Conservation (phyloP, 1,140 invertebrate genomes). For the Drusus annulatus region DNA sequence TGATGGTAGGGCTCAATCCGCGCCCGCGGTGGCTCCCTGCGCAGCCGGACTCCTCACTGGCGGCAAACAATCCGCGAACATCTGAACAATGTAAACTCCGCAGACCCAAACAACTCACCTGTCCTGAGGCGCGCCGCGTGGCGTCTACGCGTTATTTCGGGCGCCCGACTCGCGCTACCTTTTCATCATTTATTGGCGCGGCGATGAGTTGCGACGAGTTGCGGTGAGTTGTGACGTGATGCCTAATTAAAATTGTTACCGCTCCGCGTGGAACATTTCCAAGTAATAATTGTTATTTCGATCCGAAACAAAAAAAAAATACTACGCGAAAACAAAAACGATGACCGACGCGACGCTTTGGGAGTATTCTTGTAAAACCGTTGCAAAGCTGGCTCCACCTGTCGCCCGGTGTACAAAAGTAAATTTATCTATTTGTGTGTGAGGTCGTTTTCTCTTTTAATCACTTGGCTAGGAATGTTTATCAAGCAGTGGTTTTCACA, state of each 20-base stretch:
- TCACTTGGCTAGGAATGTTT: neutral
- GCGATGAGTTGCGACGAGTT: neutral
- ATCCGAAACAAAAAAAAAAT: constrained; percentile 4
- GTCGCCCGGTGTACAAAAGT: constrained; percentile 3
- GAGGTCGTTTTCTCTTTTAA: neutral
- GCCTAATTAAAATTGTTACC: constrained; percentile 28
- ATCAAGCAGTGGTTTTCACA: neutral
- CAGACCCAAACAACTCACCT: too few relatives aligned
- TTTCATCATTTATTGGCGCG: constrained; percentile 7
- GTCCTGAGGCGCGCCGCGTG: too few relatives aligned
- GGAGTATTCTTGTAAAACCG: constrained; percentile 3
- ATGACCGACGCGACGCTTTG: constrained; percentile 14
- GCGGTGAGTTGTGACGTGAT: neutral
- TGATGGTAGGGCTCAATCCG: too few relatives aligned
- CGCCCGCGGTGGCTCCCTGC: too few relatives aligned
- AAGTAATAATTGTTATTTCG: constrained; percentile 22
- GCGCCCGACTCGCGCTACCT: neutral
- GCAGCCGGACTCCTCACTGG: too few relatives aligned
- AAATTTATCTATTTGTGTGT: constrained; percentile 13
- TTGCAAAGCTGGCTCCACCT: constrained; percentile 23
- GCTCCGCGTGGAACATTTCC: constrained; percentile 30
- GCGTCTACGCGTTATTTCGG: neutral
- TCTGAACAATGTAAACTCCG: too few relatives aligned
- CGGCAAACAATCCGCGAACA: neutral
- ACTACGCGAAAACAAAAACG: neutral